These are phyloP conservation scores for Nebria salina DNA, from an alignment of 2,888 invertebrate species.

Conservation along the genomic window DNA sequence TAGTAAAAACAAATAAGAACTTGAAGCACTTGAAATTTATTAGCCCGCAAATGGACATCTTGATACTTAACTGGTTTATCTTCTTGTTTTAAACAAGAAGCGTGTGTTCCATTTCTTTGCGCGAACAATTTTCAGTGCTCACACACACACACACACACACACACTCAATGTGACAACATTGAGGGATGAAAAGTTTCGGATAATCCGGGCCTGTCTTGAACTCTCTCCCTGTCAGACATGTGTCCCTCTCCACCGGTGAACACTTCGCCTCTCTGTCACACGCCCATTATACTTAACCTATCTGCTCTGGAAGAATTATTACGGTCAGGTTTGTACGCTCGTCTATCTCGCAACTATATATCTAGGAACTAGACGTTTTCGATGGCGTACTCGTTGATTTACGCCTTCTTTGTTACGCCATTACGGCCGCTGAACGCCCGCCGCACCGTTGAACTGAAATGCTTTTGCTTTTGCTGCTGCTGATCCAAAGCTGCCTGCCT, in stretches of 20 bases:
- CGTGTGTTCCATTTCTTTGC: not conserved
- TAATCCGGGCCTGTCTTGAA: slow-evolving; percentile 29
- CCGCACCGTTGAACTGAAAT: slow-evolving; percentile 20
- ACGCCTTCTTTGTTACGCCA: slow-evolving; percentile 56
- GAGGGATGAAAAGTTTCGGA: slow-evolving; percentile 9
- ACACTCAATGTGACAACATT: too few species aligned
- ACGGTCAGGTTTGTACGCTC: slow-evolving; percentile 55
- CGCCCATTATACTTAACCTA: slow-evolving; percentile 57
- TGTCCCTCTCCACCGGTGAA: slow-evolving; percentile 32
- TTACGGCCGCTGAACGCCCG: slow-evolving; percentile 51
- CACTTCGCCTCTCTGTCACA: slow-evolving; percentile 52
- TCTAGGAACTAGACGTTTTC: slow-evolving; percentile 54
- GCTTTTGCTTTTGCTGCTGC: not conserved
- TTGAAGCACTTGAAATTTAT: not conserved
- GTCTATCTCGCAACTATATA: slow-evolving; percentile 56
- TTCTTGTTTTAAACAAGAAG: not conserved
- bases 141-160: too few species aligned
- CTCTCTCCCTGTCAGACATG: slow-evolving; percentile 7
- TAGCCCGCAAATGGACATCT: not conserved
- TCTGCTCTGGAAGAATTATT: slow-evolving; percentile 57
- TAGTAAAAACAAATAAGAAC: too few species aligned
- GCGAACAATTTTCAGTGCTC: too few species aligned
- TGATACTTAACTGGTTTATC: not conserved
- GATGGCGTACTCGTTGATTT: slow-evolving; percentile 56
- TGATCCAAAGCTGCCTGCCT: not conserved